A percentile compares a stretch with the other conserved stretches of the same genome.
Evolutionary conservation across 2,888 invertebrate species (phyloP).

Genomic region (Cheilosia grossa): DNA sequence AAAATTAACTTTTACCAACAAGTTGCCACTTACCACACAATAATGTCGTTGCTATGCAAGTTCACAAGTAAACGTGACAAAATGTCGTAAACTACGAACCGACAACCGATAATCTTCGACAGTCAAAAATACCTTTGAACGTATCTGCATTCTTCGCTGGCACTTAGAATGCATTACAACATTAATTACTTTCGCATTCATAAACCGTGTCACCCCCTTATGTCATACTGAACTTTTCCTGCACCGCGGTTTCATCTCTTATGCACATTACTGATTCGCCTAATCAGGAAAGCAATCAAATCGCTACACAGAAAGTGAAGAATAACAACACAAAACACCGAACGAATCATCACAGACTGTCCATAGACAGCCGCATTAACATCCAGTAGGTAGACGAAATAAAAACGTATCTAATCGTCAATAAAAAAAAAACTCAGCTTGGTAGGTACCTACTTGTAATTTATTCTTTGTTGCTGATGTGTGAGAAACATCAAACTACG

Average conservation of each 20-base stretch:
- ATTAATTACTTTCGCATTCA: slow-evolving; percentile 47
- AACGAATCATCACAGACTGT: slow-evolving; percentile 49
- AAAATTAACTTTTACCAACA: too few species aligned
- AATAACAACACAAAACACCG: slow-evolving; percentile 14
- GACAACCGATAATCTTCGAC: slow-evolving; percentile 2
- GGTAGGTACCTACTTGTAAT: slow-evolving; percentile 34
- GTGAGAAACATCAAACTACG: slow-evolving; percentile 61
- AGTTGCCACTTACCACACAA: too few species aligned
- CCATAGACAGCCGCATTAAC: slow-evolving; percentile 64
- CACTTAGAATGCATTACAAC: slow-evolving; percentile 44
- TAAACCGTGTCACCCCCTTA: slow-evolving; percentile 32
- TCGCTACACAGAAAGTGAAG: slow-evolving; percentile 40
- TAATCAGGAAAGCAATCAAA: slow-evolving; percentile 70
- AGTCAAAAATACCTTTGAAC: slow-evolving; percentile 4
- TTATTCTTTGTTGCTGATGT: slow-evolving; percentile 64
- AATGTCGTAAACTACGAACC: slow-evolving; percentile 5
- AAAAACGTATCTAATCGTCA: slow-evolving; percentile 29
- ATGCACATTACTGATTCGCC: slow-evolving; percentile 63
- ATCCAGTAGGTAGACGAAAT: slow-evolving; percentile 43
- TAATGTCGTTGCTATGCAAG: background rate
- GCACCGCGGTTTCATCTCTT: slow-evolving; percentile 12
- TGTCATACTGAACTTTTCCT: slow-evolving; percentile 36
- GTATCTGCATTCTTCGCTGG: background rate
- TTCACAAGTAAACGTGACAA: slow-evolving; percentile 11
- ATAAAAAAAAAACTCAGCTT: slow-evolving; percentile 28